Base-by-base conservation (phyloP, 1,140 invertebrate species). In the Micrasema minimum region DNA sequence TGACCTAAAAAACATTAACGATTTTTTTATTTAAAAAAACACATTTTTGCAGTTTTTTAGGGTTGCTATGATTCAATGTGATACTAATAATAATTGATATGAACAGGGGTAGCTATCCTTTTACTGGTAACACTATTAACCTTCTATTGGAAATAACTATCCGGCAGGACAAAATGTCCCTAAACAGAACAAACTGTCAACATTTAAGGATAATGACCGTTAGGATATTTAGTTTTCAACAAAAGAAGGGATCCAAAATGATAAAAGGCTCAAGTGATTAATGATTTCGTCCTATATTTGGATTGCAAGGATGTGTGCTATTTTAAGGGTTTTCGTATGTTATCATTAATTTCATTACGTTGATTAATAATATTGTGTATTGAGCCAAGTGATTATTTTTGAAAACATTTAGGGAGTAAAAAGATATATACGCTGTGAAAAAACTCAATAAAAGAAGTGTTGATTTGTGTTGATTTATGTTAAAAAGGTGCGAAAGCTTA, bases 201-300 rank as follows among this genome's bases (percentile, higher is more conserved):
- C 55, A 43, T 38, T 59, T 51, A 51, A 7, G 55, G 55, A 59
- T 59, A 59, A 43, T 43, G 37, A 6, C 35, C 55, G 35, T 38
- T 41, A 38, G 37, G 37, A 59, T 59, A 43, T 43, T 53, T 59
- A 59, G 16, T 38, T 59, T 41, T 59, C 18, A 38, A 26, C 20
- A 23, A 59, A 31, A 41, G 35, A 59, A 23, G 55, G 37, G 35
- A 7, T 35, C 35, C 35, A 14, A 22, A 2, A 18, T 22, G 37
- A 41, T 59, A 59, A 59, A 59, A 59, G 37, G 55, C 20, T 59
- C 37, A 31, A 59, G 35, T 59, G 55, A 59, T 59, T 59, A 38
- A 59, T 59, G 55, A 31, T 38, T 59, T 11, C 9, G 26, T 23
- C 51, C n/a, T 14, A 51, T 22, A 23, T 55, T 22, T n/a, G 10